phyloP scores from a whole-genome alignment of 2,888 invertebrate genomes.

The Erebia palarica region DNA sequence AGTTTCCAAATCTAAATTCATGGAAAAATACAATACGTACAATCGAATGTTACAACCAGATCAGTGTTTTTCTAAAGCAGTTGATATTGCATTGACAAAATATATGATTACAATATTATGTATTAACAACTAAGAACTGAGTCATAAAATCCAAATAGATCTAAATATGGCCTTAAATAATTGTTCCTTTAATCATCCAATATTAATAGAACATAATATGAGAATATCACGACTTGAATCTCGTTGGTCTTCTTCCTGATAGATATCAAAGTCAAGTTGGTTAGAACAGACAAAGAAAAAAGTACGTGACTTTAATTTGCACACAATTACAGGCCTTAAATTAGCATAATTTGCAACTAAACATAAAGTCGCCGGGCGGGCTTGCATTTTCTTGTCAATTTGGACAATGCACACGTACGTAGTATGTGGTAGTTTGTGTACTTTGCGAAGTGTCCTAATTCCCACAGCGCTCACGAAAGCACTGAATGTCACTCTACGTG shows the following conservation, averaged over 20 bases:
- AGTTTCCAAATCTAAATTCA: too few species aligned
- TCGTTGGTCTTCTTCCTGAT: not conserved
- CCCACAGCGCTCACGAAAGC: slow-evolving; percentile 32
- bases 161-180: too few species aligned
- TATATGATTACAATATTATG: too few species aligned
- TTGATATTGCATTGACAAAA: too few species aligned
- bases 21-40: too few species aligned
- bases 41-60: too few species aligned
- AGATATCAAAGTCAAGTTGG: not conserved
- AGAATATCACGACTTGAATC: too few species aligned
- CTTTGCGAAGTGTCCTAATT: slow-evolving; percentile 35
- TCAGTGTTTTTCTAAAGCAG: too few species aligned
- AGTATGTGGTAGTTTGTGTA: slow-evolving; percentile 18
- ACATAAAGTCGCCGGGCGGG: not conserved
- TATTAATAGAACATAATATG: too few species aligned
- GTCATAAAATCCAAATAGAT: too few species aligned
- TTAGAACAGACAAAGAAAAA: not conserved
- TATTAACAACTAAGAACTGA: too few species aligned
- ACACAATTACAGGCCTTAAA: not conserved
- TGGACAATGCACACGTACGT: slow-evolving; percentile 37
- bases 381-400: slow-evolving; percentile 33
- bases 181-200: too few species aligned
- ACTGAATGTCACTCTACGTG: slow-evolving; percentile 12
- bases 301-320: slow-evolving; percentile 7
- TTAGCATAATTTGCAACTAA: slow-evolving; percentile 11